Base-by-base conservation (phyloP, 1,140 invertebrate genomes). In the Coboldia fuscipes region DNA sequence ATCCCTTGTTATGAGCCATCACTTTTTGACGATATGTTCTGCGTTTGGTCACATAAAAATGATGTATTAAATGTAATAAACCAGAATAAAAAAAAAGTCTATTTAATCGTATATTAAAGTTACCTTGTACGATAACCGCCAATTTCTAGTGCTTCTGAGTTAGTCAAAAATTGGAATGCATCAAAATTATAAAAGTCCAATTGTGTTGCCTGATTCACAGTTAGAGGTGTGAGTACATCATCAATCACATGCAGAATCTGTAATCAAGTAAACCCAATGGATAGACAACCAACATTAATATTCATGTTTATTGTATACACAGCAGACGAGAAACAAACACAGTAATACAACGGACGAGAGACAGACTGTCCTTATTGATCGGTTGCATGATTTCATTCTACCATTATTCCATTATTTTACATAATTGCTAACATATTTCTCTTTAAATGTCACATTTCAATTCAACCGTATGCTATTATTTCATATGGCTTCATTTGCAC, bases 181-280 rank as follows among this genome's bases (percentile, higher is more conserved):
- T 78, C 75, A 2, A 78, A 77, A 48, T 81, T 84, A 50, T 70
- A 76, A 17, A 79, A 61, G 4, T 62, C 58, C n/a, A 58, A 52
- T 6, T 67, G 57, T 24, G 62, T 62, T 3, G 65, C 62, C 10
- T 62, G 61, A 21, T 58, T 60, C 1, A 63, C 53, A 38, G 65
- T 63, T 1, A 80, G 63, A 3, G 81, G 80, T 37, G 76, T 66
- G 35, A 85, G 52, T 10, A 84, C 75, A 56, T 81, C 73, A 37
- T 81, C 76, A 43, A 84, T 79, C 43, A 79, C 69, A 50, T 84
- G 80, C 35, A 85, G 58, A 16, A 84, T 70, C 78, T 84, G 48
- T 16, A 50, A 50, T 34, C 30, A 4, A 6, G 17, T 13, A 30
- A 13, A 16, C 29, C n/a, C n/a, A n/a, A n/a, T n/a, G n/a, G n/a